A percentile compares a stretch with the other conserved stretches of the same genome.
phyloP scores from a whole-genome alignment of 2,113 vertebrate genomes.

The Peucedramus taeniatus region DNA sequence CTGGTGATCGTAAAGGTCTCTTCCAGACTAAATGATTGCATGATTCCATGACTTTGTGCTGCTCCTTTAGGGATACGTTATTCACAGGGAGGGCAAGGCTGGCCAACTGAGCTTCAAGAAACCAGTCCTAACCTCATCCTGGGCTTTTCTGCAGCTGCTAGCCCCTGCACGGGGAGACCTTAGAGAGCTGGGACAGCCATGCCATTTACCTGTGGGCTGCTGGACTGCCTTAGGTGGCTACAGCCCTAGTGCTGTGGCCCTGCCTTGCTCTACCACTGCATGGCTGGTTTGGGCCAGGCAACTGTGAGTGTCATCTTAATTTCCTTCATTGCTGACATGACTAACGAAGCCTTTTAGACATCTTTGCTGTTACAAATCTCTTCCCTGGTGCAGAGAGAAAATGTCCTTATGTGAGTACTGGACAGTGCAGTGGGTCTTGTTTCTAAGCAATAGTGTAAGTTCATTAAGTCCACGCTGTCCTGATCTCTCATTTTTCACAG shows the following conservation, averaged over 20 bases:
- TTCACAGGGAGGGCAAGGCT: neutral
- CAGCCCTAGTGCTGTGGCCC: neutral
- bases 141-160: neutral
- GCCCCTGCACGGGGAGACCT: neutral
- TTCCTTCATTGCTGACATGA: neutral
- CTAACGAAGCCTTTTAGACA: neutral
- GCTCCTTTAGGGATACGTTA: neutral
- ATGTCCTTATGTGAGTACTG: neutral
- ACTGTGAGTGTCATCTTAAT: neutral
- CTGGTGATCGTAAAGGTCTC: neutral
- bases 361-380: neutral
- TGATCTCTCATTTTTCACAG: neutral
- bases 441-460: neutral
- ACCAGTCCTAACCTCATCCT: neutral
- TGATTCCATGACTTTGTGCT: neutral
- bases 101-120: neutral
- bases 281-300: neutral
- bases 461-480: neutral
- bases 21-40: neutral
- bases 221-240: neutral
- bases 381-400: neutral
- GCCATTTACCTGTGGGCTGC: neutral
- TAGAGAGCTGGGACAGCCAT: neutral
- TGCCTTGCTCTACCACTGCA: neutral
- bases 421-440: neutral